Evolutionary conservation across 2,113 vertebrate species (phyloP).

Genomic region (Holacanthus passer): DNA sequence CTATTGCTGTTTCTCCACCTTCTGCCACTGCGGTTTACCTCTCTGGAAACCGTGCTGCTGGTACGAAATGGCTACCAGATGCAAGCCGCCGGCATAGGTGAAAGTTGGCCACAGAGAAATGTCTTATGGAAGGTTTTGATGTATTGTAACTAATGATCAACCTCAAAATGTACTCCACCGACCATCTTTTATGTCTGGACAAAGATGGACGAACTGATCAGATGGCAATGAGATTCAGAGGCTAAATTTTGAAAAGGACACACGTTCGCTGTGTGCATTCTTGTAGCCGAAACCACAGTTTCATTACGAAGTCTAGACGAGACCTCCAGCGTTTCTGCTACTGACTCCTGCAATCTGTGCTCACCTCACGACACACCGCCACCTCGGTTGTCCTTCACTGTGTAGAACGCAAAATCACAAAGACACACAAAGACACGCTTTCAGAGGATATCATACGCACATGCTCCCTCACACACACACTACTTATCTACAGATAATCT

Average conservation of each 20-base stretch:
- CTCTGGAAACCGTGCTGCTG: constrained; percentile 79
- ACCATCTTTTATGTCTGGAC: neutral
- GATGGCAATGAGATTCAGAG: constrained; percentile 4
- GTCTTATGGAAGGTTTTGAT: constrained; percentile 11
- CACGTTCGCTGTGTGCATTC: constrained; percentile 21
- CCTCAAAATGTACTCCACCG: neutral
- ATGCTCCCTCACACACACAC: constrained; percentile 37
- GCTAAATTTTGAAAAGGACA: neutral
- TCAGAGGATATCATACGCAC: neutral
- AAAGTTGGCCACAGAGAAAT: constrained; percentile 53
- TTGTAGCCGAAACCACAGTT: constrained; percentile 75
- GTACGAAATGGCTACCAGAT: constrained; percentile 78
- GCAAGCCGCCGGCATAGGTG: constrained; percentile 52
- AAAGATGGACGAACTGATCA: neutral
- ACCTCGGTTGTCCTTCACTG: constrained; percentile 17
- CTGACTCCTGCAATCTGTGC: constrained; percentile 54
- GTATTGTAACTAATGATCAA: constrained; percentile 10
- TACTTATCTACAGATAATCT: constrained; percentile 74
- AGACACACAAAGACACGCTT: constrained; percentile 20
- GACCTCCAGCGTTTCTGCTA: constrained; percentile 69
- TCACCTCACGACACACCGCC: constrained; percentile 53
- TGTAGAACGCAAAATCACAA: constrained; percentile 9
- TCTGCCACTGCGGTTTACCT: constrained; percentile 81
- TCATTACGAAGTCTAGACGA: constrained; percentile 82
- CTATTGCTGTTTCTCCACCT: constrained; percentile 72